Base-by-base conservation (phyloP, 2,113 vertebrate genomes). In the Rhipidura dahli region DNA sequence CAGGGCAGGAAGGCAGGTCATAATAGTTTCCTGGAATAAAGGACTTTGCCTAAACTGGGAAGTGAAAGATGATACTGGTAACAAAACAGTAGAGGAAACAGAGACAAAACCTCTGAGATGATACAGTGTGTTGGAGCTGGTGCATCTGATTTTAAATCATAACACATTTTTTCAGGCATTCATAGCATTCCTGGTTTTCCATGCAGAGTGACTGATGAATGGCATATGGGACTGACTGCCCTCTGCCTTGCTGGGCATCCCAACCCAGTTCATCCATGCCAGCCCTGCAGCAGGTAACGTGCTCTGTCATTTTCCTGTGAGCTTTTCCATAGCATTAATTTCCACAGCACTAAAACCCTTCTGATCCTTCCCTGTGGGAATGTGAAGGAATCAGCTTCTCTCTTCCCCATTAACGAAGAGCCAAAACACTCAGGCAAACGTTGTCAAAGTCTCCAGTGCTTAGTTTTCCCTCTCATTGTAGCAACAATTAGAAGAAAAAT, bases 21-120 rank as follows among this genome's bases (percentile, higher is more conserved):
- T 93, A 93, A 97, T 88, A 37, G 59, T 66, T 96, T 93, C 94
- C 93, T 96, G 93, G 91, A 95, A 72, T 37, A 27, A 83, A 77
- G 45, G 42, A 56, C 66, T 80, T 93, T 76, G 82, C 79, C 64
- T 80, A 47, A 88, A 93, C 54, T 44, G 30, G 85, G 68, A 96
- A 97, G 59, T 77, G 71, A 84, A 83, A 59, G 40, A 76, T 69
- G 63, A 83, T 80, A 51, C 21, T 15, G 63, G 45, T 45, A 65
- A 93, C 70, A 90, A 80, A 96, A 90, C 50, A 31, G 40, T 7
- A 77, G 51, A 76, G 56, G 17, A 93, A 93, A 80, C 0, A 0
- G 44, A 90, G 75, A 80, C 42, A 61, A 79, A 94, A 57, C 50
- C 65, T 47, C 68, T 59, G 39, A 37, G 45, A 80, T 50, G 22